Conservation (phyloP, 2,888 invertebrate genomes). For the Sphaerophoria taeniata region DNA sequence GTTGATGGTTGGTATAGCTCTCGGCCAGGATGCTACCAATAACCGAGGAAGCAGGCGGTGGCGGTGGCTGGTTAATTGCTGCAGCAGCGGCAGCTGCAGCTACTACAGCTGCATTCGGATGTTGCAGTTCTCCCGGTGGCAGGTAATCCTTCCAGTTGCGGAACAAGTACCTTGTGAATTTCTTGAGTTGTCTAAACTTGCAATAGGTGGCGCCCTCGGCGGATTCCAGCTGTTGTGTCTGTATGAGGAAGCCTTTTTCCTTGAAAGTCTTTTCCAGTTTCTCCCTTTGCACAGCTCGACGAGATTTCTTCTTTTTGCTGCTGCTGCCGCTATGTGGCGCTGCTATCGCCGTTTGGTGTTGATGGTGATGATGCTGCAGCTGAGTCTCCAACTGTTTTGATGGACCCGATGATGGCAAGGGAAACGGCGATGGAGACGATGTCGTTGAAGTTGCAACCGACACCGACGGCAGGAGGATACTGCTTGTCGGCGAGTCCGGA, state of each 20-base stretch:
- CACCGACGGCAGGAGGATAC: constrained; percentile 76
- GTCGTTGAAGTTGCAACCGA: constrained; percentile 52
- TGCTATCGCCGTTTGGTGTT: constrained; percentile 72
- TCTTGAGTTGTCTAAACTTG: constrained; percentile 94
- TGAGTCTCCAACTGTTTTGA: constrained; percentile 60
- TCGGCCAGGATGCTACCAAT: constrained; percentile 67
- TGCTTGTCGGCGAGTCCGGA: constrained; percentile 79
- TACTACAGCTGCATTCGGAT: constrained; percentile 74
- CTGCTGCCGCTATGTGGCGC: background rate
- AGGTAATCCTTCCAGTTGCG: constrained; percentile 97
- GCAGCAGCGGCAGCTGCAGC: constrained; percentile 76
- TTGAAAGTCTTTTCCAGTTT: constrained; percentile 96
- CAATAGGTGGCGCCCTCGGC: constrained; percentile 97
- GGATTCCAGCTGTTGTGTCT: constrained; percentile 95
- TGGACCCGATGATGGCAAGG: constrained; percentile 51
- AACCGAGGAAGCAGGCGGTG: constrained; percentile 68
- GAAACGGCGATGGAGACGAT: constrained; percentile 74
- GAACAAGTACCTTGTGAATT: constrained; percentile 95
- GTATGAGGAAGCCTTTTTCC: constrained; percentile 95
- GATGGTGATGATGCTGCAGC: constrained; percentile 69
- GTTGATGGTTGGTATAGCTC: constrained; percentile 66
- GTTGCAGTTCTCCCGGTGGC: constrained; percentile 87
- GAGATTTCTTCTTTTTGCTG: constrained; percentile 87
- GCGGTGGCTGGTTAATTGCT: constrained; percentile 71
- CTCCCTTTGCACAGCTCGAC: constrained; percentile 93